Evolutionary conservation across 2,113 vertebrate genomes (phyloP).

Genomic region (Charadrius vociferus): DNA sequence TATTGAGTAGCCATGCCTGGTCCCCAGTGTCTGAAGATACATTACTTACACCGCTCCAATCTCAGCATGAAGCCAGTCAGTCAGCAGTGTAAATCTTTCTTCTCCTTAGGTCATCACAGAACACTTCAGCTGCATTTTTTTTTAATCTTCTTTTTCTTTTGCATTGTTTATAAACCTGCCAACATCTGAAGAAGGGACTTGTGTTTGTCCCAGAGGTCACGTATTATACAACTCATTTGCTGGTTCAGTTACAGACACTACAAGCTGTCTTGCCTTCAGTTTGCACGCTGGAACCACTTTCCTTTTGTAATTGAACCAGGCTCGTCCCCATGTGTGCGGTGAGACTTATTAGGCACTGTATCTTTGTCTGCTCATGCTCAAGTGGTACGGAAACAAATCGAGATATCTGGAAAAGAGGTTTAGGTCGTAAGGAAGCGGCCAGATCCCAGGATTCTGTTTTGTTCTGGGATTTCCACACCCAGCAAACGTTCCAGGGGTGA

Average conservation of each 20-base stretch:
- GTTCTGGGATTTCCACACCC: neutral
- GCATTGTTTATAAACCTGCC: neutral
- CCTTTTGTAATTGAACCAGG: conserved; percentile 25
- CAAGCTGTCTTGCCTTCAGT: neutral
- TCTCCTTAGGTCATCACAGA: conserved; percentile 5
- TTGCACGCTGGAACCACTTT: conserved; percentile 21
- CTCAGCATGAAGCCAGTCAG: neutral
- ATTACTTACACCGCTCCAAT: neutral
- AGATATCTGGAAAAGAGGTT: neutral
- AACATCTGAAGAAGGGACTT: neutral
- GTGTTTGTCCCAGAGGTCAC: conserved; percentile 19
- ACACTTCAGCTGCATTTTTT: neutral
- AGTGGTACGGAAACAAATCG: neutral
- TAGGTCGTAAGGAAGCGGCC: neutral
- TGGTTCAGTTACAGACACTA: conserved; percentile 30
- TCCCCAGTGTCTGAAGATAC: neutral
- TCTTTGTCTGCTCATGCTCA: neutral
- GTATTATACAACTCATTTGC: conserved; percentile 13
- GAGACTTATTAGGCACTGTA: neutral
- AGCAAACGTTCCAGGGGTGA: neutral
- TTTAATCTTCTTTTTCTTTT: neutral
- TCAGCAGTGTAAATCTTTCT: conserved; percentile 16
- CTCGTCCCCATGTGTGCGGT: neutral
- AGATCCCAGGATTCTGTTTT: neutral
- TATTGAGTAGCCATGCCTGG: neutral